phyloP scores from a whole-genome alignment of 2,888 invertebrate genomes.

The Lordiphosa fenestrarum region DNA sequence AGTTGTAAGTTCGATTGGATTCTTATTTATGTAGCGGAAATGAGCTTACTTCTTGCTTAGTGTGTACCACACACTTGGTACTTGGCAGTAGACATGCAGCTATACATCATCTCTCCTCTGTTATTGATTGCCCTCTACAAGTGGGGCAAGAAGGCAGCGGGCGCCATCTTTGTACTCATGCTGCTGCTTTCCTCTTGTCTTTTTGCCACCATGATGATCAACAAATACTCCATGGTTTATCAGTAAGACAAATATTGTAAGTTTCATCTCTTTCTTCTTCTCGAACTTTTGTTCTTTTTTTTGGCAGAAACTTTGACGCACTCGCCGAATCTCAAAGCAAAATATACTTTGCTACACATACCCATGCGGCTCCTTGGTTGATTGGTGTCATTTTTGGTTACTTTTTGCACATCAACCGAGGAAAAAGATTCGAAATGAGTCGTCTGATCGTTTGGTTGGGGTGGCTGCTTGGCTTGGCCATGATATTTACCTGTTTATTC shows the following conservation, averaged over 20 bases:
- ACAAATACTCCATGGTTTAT: constrained; percentile 51
- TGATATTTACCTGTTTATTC: constrained; percentile 60
- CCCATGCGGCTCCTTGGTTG: constrained; percentile 68
- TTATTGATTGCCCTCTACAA: constrained; percentile 80
- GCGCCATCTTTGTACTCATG: constrained; percentile 51
- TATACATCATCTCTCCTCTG: constrained; percentile 82
- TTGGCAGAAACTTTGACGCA: constrained; percentile 24
- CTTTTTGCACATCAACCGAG: constrained; percentile 53
- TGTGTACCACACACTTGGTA: constrained; percentile 83
- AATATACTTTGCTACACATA: constrained; percentile 63
- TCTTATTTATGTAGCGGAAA: not conserved
- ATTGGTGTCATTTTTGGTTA: constrained; percentile 70
- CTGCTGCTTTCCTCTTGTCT: constrained; percentile 64
- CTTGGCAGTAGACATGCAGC: constrained; percentile 82
- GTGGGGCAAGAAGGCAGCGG: constrained; percentile 64
- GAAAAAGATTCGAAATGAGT: constrained; percentile 40
- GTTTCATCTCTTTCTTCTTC: too few relatives aligned
- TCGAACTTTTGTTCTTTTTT: not conserved
- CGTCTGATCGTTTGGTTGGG: constrained; percentile 34
- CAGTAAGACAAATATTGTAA: constrained; percentile 22
- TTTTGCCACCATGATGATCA: constrained; percentile 60
- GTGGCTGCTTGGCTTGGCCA: constrained; percentile 55
- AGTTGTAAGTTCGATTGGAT: constrained; percentile 52
- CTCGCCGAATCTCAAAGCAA: not conserved
- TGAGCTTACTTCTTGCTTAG: constrained; percentile 34